Evolutionary conservation across 1,140 invertebrate genomes (phyloP).

Genomic region (Ceratosolen fusciceps): DNA sequence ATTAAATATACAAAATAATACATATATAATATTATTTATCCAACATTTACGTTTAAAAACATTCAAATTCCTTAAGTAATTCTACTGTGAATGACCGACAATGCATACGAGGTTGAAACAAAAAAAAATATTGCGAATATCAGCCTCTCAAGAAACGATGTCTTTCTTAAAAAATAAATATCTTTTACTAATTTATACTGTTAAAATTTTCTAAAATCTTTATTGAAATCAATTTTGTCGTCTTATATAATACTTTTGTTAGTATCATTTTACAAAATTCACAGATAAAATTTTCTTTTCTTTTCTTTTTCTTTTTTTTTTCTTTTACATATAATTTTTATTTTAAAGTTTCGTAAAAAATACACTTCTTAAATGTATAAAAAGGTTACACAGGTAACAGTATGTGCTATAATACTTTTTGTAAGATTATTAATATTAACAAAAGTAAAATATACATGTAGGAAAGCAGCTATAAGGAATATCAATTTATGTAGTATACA

Average conservation of each 20-base stretch:
- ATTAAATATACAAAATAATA: conserved; percentile 30
- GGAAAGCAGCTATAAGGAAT: conserved; percentile 15
- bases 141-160: conserved; percentile 21
- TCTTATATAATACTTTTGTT: conserved; percentile 44
- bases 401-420: conserved; percentile 48
- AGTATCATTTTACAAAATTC: conserved; percentile 26
- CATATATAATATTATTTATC: conserved; percentile 8
- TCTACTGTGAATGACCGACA: conserved; percentile 1
- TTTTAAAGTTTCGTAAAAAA: conserved; percentile 41
- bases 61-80: conserved; percentile 5
- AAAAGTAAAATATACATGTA: conserved; percentile 45
- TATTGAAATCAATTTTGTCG: not conserved
- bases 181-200: conserved; percentile 2
- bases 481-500: conserved; percentile 25
- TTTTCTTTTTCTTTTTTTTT: no score
- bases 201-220: not conserved
- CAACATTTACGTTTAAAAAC: conserved; percentile 11
- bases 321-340: conserved; percentile 24
- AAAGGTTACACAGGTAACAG: conserved; percentile 34
- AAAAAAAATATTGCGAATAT: conserved; percentile 23
- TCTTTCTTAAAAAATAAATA: not conserved
- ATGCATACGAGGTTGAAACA: conserved; percentile 13
- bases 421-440: conserved; percentile 45
- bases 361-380: conserved; percentile 21
- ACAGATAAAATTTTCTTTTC: conserved; percentile 4